Evolutionary conservation across 2,113 vertebrate genomes (phyloP), one percentile per base, ranked within the genome.

Genomic region (Percina caprodes): DNA sequence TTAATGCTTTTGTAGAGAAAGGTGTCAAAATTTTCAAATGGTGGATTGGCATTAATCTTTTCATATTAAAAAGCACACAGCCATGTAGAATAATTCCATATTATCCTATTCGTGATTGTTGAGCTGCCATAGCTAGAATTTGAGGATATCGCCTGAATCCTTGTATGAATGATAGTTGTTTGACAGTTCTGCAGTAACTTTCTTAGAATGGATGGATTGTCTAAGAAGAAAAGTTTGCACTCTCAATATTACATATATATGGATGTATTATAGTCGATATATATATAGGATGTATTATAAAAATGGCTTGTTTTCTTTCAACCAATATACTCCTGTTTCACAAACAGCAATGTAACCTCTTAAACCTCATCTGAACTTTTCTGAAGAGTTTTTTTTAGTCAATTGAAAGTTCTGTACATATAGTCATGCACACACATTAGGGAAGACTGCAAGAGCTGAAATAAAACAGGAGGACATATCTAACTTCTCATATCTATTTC

Each of bases 101-200:
- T 87, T 72, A 71, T 84, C 62, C 71, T 48, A 16, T 39, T 18
- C 2, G 0, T 69, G 63, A 86, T 75, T 87, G 72, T 76, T 79
- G 39, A 88, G 77, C 74, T 80, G 78, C 74, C 79, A 81, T 54
- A 56, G 65, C 61, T 39, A 9, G 52, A 74, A 82, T 79, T 67
- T 78, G 46, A 74, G 68, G 60, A 85, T 82, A 78, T 83, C 3
- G 76, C 82, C 69, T 78, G 39, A 80, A 79, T 84, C 73, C 48
- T 42, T 26, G 26, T 54, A 48, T 72, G 84, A 86, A 62, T 83
- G 89, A 84, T 81, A 69, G 81, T 55, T 72, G 35, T 69, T 45
- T 82, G 86, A 88, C 91, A 90, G 85, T 75, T 82, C 79, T 62
- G 85, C 83, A 58, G 79, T 54, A 84, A 63, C 73, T 87, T 88